phyloP scores from a whole-genome alignment of 2,797 vertebrate genomes.

The Danio choprae region DNA sequence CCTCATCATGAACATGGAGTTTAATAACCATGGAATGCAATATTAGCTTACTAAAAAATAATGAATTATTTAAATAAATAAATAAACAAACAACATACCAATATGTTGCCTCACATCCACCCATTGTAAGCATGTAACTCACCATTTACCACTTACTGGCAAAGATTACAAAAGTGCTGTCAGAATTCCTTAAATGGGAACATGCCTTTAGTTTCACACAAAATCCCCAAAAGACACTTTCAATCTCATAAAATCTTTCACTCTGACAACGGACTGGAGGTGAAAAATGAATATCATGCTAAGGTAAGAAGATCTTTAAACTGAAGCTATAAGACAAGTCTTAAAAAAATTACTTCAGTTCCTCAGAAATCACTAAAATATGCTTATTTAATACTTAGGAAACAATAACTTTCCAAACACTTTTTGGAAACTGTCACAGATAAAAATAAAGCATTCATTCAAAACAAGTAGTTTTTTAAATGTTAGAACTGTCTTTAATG shows the following conservation, averaged over 20 bases:
- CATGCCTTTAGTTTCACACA: neutral
- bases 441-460: no score
- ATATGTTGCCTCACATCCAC: neutral
- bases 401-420: neutral
- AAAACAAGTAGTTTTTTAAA: neutral
- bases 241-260: neutral
- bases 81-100: neutral
- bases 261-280: neutral
- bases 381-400: neutral
- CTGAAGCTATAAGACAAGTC: neutral
- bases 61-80: no score
- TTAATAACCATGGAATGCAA: no score
- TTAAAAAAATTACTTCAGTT: no score
- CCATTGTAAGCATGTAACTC: neutral
- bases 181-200: neutral
- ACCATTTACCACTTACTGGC: neutral
- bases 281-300: neutral
- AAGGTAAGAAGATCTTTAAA: neutral
- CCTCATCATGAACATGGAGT: no score
- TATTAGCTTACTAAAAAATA: no score
- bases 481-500: neutral
- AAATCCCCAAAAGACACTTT: neutral
- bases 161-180: neutral
- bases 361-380: neutral
- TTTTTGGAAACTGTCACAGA: neutral